A percentile compares a stretch with the other conserved stretches of the same genome.
phyloP scores from a whole-genome alignment of 2,113 vertebrate genomes.

The Collichthys lucidus region DNA sequence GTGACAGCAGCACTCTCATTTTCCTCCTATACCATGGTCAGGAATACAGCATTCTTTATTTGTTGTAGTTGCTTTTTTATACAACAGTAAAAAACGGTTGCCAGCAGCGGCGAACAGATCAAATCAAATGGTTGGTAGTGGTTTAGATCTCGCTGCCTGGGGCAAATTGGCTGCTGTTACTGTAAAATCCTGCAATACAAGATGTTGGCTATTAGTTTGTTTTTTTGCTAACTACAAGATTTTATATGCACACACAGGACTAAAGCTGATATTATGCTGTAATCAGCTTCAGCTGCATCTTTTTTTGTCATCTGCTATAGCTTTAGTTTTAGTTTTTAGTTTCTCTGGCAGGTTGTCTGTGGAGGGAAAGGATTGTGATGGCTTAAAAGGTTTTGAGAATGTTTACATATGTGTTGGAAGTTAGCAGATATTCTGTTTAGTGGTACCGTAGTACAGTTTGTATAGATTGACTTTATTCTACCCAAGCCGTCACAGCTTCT shows the following conservation, averaged over 20 bases:
- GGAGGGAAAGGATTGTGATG: neutral
- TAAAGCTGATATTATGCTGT: neutral
- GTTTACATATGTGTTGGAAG: slow-evolving; percentile 7
- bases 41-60: neutral
- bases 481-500: slow-evolving; percentile 4
- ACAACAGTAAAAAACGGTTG: neutral
- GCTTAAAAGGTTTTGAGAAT: neutral
- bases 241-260: neutral
- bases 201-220: neutral
- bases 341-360: slow-evolving; percentile 14
- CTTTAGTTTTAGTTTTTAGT: neutral
- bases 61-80: slow-evolving; percentile 1
- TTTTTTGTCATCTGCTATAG: neutral
- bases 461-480: slow-evolving; percentile 20
- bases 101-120: neutral
- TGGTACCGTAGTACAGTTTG: neutral
- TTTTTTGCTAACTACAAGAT: neutral
- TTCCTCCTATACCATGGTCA: neutral
- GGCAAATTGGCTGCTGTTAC: neutral
- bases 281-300: neutral
- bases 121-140: neutral
- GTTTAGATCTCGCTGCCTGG: neutral
- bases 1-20: neutral
- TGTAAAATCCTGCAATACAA: neutral
- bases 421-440: neutral